Base-by-base conservation (phyloP, 2,113 vertebrate species). In the Ptychochromis oligacanthus region DNA sequence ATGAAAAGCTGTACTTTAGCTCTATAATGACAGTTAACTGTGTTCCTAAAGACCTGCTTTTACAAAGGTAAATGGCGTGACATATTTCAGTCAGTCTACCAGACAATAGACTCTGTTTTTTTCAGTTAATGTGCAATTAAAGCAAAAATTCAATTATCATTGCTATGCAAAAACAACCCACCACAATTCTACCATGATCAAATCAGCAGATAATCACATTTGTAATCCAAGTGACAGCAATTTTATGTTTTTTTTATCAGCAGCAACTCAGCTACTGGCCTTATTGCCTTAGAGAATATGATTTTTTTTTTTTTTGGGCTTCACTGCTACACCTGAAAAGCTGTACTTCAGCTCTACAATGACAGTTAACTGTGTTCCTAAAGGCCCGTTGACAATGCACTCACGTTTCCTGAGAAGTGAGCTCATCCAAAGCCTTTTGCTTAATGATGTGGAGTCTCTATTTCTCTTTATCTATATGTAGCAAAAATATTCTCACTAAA, bases 391-490 rank as follows among this genome's bases (percentile, higher is more conserved):
- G 81, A 79, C 65, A 83, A 61, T 5, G 57, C 43, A 13, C 46
- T 81, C 17, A 60, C 75, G 46, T 75, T 17, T 75, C 40, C 75
- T 62, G 67, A 81, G 56, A 83, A 52, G 28, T 79, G 17, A 65
- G 62, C 40, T 67, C 58, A 86, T 76, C 67, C 34, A n/a, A 83
- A 70, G 79, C 70, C 22, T 65, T 60, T 34, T 72, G 57, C 26
- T 79, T 88, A 85, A 89, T 78, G 77, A 86, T 76, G 31, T 77
- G 6, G 18, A 62, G 64, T 65, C 65, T 79, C 13, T 62, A 1
- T 26, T 80, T 46, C 20, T 18, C 57, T 87, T 77, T 31, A 79
- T 83, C 57, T 67, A 9, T 8, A 79, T 65, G 31, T 58, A 64
- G 49, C 55, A 43, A 17, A 57, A 75, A 74, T 62, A 72, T 78